Base-by-base conservation (phyloP, 92 coral and sea anemone species). In the Desmophyllum pertusum region DNA sequence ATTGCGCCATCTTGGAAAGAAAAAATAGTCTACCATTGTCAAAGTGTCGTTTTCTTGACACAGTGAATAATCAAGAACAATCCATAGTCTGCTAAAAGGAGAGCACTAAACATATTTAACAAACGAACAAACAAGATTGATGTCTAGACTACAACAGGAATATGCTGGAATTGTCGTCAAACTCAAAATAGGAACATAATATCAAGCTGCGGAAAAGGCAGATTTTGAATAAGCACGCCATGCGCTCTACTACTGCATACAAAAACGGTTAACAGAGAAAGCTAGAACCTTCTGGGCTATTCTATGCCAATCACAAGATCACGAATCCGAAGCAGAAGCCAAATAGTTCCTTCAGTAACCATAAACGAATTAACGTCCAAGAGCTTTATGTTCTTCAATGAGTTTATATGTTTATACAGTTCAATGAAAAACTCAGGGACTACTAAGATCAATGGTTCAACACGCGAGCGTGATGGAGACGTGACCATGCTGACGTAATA, bases 401-500 rank as follows among this genome's bases (percentile, higher is more conserved):
- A 59, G 8, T 9, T 21, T 59, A 59, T 25, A 59, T 27, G 31
- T 48, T 48, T 14, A 48, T 48, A 48, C n/a, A n/a, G n/a, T n/a
- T n/a, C n/a, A n/a, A n/a, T 59, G 45, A 13, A 17, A 67, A 37
- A 67, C 25, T 14, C 10, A 30, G 42, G 39, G 40, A 31, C 25
- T 10, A 33, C 23, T 33, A 3, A 35, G 38, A 35, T 66, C 10
- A 23, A 29, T n/a, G 67, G 30, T 62, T 30, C n/a, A n/a, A n/a
- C n/a, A 62, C 27, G 18, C 1, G 29, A 67, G 73, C 42, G 73
- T 36, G 73, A 38, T 67, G 41, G 18, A 67, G 42, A 67, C 73
- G 73, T 67, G 73, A 18, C 45, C 73, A 67, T n/a, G 43, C 42
- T 67, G n/a, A 67, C 73, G 73, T 67, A 62, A 62, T 13, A 29